Evolutionary conservation across 2,113 vertebrate genomes (phyloP).

Genomic region (Manacus vitellinus): DNA sequence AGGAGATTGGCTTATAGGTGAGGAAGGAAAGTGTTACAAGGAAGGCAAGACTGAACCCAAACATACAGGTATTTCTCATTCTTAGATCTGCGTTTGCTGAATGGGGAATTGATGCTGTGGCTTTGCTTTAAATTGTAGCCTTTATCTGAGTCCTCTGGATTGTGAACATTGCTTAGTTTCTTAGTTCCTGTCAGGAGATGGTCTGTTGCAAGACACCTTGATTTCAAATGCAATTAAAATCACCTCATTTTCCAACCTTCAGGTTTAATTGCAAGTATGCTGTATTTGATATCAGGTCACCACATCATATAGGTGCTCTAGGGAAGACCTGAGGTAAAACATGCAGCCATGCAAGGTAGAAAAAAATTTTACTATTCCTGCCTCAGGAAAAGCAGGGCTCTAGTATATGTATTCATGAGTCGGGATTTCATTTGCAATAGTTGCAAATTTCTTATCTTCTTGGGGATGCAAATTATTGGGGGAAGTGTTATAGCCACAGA

Average conservation of each 20-base stretch:
- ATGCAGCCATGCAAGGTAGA: background rate
- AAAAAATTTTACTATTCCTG: background rate
- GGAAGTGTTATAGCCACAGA: background rate
- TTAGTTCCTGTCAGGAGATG: background rate
- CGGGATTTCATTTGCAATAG: background rate
- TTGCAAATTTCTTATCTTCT: background rate
- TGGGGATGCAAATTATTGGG: background rate
- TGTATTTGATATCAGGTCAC: background rate
- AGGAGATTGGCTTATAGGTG: background rate
- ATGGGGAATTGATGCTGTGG: background rate
- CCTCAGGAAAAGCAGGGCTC: background rate
- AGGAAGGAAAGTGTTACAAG: background rate
- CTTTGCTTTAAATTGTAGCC: background rate
- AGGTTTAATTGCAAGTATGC: background rate
- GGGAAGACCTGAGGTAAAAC: background rate
- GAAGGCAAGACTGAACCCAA: background rate
- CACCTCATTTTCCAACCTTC: background rate
- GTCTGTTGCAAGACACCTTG: background rate
- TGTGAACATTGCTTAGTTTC: background rate
- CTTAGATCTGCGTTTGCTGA: background rate
- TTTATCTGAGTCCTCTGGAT: background rate
- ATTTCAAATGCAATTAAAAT: background rate
- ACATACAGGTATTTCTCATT: background rate
- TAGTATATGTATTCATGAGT: fast-evolving
- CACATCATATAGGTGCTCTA: background rate